Evolutionary conservation across 2,888 invertebrate genomes (phyloP).

Genomic region (Limnephilus marmoratus): DNA sequence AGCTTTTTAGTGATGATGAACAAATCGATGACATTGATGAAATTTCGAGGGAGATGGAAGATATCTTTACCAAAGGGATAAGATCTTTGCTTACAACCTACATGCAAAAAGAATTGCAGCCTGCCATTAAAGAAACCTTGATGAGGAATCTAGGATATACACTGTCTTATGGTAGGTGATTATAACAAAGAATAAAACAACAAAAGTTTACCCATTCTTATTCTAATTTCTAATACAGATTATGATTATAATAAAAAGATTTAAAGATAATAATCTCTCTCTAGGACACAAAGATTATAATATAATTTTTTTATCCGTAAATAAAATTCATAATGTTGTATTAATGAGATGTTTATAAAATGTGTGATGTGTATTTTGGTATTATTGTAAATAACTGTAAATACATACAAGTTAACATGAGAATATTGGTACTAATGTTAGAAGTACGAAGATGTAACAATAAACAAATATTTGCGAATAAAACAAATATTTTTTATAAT

Average conservation of each 20-base stretch:
- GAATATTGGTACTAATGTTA: not conserved
- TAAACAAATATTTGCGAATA: not conserved
- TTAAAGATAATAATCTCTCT: not conserved
- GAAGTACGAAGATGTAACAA: not conserved
- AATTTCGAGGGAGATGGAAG: conserved; percentile 89
- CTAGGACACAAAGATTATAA: not conserved
- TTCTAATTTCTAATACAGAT: not conserved
- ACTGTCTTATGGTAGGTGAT: conserved; percentile 85
- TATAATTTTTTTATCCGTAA: too few species aligned
- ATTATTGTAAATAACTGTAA: conserved; percentile 16
- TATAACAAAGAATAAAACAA: conserved; percentile 49
- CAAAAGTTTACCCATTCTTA: not conserved
- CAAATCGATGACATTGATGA: conserved; percentile 80
- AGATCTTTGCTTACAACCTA: conserved; percentile 87
- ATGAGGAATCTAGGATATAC: conserved; percentile 94
- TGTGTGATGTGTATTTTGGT: not conserved
- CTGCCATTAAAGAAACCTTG: conserved; percentile 90
- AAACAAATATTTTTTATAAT: not conserved
- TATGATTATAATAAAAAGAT: not conserved
- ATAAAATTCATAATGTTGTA: not conserved
- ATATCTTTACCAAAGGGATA: conserved; percentile 90
- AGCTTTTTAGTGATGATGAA: conserved; percentile 76
- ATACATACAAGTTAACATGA: not conserved
- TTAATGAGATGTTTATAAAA: not conserved
- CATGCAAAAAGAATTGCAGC: conserved; percentile 90